Conservation (phyloP, 2,888 invertebrate species). For the Tenthredo amoena region DNA sequence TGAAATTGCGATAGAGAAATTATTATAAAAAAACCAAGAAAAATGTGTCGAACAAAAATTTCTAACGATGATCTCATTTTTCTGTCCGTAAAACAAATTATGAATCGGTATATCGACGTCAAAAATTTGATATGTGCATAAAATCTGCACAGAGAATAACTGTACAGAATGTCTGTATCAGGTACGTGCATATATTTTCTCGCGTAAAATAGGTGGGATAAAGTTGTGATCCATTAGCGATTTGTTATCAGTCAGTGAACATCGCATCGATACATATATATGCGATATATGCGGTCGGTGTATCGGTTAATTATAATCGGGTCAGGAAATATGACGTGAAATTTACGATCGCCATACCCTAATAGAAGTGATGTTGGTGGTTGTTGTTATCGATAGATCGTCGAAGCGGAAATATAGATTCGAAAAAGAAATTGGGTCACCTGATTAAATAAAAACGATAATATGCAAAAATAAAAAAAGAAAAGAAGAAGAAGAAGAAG, state of each 20-base stretch:
- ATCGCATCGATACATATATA: neutral
- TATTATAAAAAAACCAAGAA: neutral
- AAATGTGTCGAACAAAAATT: neutral
- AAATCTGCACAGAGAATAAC: too few relatives aligned
- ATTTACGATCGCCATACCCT: conserved; percentile 12
- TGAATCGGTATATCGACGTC: neutral
- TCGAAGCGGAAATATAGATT: neutral
- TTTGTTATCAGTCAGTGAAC: conserved; percentile 22
- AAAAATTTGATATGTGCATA: neutral
- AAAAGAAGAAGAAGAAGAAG: neutral
- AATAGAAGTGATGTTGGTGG: neutral
- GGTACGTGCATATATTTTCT: neutral
- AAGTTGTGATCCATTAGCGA: conserved; percentile 16
- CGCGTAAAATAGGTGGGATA: neutral
- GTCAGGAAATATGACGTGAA: conserved; percentile 35
- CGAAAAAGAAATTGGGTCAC: neutral
- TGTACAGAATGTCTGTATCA: too few relatives aligned
- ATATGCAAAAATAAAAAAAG: neutral
- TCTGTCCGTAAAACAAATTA: too few relatives aligned
- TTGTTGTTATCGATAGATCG: conserved; percentile 5
- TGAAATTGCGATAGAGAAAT: neutral
- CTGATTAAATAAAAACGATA: neutral
- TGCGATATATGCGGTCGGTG: neutral
- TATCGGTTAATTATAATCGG: conserved; percentile 39
- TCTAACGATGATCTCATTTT: too few relatives aligned